Evolutionary conservation across 2,888 invertebrate genomes (phyloP), one percentile per base, ranked within the genome.

Genomic region (Apamea monoglypha): DNA sequence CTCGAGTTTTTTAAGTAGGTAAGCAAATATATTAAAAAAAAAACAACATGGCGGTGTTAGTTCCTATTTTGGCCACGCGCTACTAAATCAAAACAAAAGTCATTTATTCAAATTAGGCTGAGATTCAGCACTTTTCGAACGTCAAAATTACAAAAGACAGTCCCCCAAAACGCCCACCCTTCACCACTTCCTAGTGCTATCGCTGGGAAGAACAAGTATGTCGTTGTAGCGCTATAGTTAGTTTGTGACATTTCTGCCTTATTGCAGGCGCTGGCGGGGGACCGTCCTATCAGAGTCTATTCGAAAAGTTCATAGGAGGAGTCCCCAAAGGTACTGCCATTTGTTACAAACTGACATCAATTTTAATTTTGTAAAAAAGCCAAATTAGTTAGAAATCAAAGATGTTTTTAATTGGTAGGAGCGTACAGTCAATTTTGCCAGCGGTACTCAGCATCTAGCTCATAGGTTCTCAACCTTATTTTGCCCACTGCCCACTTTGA

Each of bases 281-380:
- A 44, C 82, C 84, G 70, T 84, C 88, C 53, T 96, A 90, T 91
- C 95, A 95, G 88, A 91, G 92, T 47, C 88, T 94, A 64, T 95
- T 94, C 85, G 95, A 95, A 93, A 91, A 92, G 74, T 96, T 96
- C 93, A 81, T 94, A 83, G 88, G 83, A 85, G 89, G 87, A 81
- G 64, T 78, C 69, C 89, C 90, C 36, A 92, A 92, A 94, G 95
- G 95, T 95, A 95, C 90, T 79, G 76, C 82, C 79, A 78, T 82
- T 82, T 80, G 70, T 87, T 82, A n/a, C 56, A 47, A 47, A 87
- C 50, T 56, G 29, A 68, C 32, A 76, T 18, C 21, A 40, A n/a
- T 47, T 64, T 8, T 64, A n/a, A 18, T 18, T 25, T 44, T 25
- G 36, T 14, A 25, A 25, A 36, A 21, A 63, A 25, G 29, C 3